Evolutionary conservation across 2,888 invertebrate species (phyloP), one percentile per base, ranked within the genome.

Genomic region (Cheilosia scutellata): DNA sequence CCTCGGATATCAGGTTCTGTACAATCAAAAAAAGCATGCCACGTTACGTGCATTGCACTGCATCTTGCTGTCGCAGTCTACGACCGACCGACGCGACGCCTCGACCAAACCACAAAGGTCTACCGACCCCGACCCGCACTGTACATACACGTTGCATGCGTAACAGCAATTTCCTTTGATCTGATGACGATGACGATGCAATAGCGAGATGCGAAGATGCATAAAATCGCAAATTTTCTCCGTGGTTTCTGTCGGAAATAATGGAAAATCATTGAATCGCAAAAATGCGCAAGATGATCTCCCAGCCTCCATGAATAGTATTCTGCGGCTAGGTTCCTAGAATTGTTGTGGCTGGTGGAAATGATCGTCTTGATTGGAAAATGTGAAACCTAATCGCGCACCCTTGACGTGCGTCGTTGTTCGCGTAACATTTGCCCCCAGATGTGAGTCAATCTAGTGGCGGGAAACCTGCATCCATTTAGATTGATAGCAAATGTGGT

Each of bases 1-100:
- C 63, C 82, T 82, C 76, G 82, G 63, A 82, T 82, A 82, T 82
- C 76, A 76, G 70, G 76, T 82, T 82, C 47, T 57, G 16, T 31
- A n/a, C 44, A 27, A 55, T 7, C 16, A 55, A 31, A 33, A 62
- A 78, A 49, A 40, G 9, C 37, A 47, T 16, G 11, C 42, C 13
- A 31, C 27, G 40, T 7, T 58, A 57, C 55, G 68, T 74, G 55
- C 53, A 47, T 49, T 62, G 62, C 77, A 68, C 62, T 49, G 40
- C 40, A 78, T 71, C 71, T 78, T 78, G 70, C 70, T 44, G 11
- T 44, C 53, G 57, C 60, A 29, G 57, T 55, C 63, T 29, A 57
- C 60, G 20, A 20, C 20, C 20, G 20, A 20, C n/a, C n/a, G 20
- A 20, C 20, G n/a, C 20, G 20, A 20, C 20, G 58, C 68, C 80